A percentile compares a stretch with the other conserved stretches of the same genome.
Conservation (phyloP, 1,140 invertebrate genomes). For the Caerostris extrusa region DNA sequence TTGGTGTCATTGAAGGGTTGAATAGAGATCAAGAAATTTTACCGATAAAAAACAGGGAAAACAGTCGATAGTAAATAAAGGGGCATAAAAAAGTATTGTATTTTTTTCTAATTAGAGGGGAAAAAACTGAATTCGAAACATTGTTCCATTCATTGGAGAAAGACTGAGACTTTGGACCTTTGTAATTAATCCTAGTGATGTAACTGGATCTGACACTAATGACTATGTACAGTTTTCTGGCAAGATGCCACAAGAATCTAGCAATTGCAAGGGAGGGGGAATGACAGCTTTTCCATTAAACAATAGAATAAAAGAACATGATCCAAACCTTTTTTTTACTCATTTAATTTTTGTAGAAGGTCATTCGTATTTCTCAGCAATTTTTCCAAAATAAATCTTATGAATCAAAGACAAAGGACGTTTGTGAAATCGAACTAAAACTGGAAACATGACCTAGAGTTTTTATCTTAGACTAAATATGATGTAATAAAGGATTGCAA, state of each 20-base stretch:
- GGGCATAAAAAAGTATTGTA: slow-evolving; percentile 34
- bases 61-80: slow-evolving; percentile 35
- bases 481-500: background rate
- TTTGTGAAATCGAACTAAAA: slow-evolving; percentile 35
- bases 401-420: slow-evolving; percentile 67
- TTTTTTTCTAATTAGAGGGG: slow-evolving; percentile 66
- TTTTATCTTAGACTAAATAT: slow-evolving; percentile 15
- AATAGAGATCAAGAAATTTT: background rate
- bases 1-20: background rate
- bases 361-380: slow-evolving; percentile 53
- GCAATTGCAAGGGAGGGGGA: slow-evolving; percentile 50
- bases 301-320: slow-evolving; percentile 71
- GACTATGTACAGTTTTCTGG: slow-evolving; percentile 74
- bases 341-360: slow-evolving; percentile 50
- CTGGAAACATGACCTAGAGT: background rate
- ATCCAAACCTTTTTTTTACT: slow-evolving; percentile 67
- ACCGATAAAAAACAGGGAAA: background rate
- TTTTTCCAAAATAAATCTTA: slow-evolving; percentile 48
- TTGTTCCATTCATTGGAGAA: slow-evolving; percentile 68
- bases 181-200: slow-evolving; percentile 72
- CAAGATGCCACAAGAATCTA: slow-evolving; percentile 61
- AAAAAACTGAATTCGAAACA: slow-evolving; percentile 43
- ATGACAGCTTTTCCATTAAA: slow-evolving; percentile 72
- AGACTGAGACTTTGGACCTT: slow-evolving; percentile 47
- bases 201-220: slow-evolving; percentile 75